Evolutionary conservation across 2,797 vertebrate genomes (phyloP).

Genomic region (Okamejei kenojei): DNA sequence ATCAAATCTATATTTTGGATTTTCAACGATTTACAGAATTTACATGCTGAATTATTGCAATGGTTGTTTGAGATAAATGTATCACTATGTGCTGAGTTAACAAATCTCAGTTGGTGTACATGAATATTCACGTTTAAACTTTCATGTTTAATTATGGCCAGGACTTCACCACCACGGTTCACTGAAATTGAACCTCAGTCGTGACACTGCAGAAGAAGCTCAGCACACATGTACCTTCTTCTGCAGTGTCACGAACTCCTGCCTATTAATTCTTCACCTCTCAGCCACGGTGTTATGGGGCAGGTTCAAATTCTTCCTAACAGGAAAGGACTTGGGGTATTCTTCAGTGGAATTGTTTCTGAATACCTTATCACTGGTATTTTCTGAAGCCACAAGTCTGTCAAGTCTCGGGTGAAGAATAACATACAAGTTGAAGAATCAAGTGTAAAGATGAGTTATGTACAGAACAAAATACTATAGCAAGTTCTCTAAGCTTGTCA

Average conservation of each 20-base stretch:
- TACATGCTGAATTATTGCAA: background rate
- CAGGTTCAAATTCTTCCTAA: background rate
- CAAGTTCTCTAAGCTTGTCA: background rate
- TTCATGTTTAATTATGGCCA: background rate
- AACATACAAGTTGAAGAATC: background rate
- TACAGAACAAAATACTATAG: background rate
- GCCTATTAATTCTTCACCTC: background rate
- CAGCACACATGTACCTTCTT: background rate
- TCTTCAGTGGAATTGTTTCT: background rate
- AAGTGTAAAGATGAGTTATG: background rate
- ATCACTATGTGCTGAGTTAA: background rate
- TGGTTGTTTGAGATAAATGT: background rate
- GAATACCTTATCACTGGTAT: background rate
- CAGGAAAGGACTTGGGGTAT: background rate
- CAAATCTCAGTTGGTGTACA: background rate
- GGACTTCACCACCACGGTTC: background rate
- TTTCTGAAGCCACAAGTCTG: background rate
- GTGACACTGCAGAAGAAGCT: background rate
- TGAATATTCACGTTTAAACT: background rate
- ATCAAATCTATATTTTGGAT: background rate
- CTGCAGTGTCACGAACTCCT: background rate
- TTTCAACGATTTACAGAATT: background rate
- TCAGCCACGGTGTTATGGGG: background rate
- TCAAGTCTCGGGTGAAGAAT: background rate
- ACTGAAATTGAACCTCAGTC: background rate